Base-by-base conservation (phyloP, 2,797 vertebrate species). In the Ceryle rudis region DNA sequence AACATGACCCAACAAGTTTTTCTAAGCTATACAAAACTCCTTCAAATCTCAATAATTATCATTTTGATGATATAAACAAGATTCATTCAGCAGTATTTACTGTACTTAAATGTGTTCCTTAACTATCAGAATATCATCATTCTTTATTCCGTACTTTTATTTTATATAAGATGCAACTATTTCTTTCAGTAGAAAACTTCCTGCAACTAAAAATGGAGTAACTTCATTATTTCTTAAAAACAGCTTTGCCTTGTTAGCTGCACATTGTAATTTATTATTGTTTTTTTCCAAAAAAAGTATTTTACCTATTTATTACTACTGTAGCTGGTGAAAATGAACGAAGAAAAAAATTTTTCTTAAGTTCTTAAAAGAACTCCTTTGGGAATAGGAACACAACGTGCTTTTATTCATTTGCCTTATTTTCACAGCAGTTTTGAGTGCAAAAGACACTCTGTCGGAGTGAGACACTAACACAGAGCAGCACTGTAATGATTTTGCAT, bases 331-430 rank as follows among this genome's bases (percentile, higher is more conserved):
- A 69, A 86, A 95, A 74, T 3, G 4, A 92, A 74, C 11, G 7
- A 89, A 25, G 10, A 74, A 93, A 85, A 6, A 16, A 9, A 80
- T 4, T 22, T 22, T 77, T 71, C 19, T 77, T 51, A 35, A 15
- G 49, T 51, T 51, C 25, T 26, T 51, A 26, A 51, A 69, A 70
- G 23, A 86, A 66, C 12, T 65, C 33, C 20, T 89, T 72, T 28
- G 17, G 54, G 37, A 87, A 89, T 4, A 77, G 35, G 39, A 92
- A 80, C 14, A 66, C 10, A 54, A 83, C n/a, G 79, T 65, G 35
- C n/a, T 84, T 90, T 78, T 61, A 95, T 77, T 80, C 23, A 17
- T 91, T 41, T 73, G 46, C 31, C 25, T 85, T 20, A 3, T 39
- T 81, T 96, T 64, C 64, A 60, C 6, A 64, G 35, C 22, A 77